Evolutionary conservation across 2,797 vertebrate species (phyloP).

Genomic region (Lacerta viridis): DNA sequence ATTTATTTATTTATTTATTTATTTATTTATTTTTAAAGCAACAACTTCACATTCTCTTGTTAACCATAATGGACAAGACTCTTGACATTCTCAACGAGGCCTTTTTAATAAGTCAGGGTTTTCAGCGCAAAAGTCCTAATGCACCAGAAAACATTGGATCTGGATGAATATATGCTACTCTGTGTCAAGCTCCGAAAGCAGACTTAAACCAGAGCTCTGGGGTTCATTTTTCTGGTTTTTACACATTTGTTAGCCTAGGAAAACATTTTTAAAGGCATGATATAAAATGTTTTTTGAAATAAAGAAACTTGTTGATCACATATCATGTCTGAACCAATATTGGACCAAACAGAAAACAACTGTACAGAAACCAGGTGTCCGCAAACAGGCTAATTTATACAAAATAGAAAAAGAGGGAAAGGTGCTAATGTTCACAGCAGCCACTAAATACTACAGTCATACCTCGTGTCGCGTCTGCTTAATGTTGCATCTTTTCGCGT

Average conservation of each 20-base stretch:
- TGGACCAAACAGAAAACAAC: neutral
- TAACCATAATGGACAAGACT: slow-evolving; percentile 26
- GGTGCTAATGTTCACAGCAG: neutral
- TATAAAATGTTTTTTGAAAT: neutral
- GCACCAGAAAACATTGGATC: neutral
- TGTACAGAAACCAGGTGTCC: neutral
- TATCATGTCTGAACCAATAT: slow-evolving; percentile 3
- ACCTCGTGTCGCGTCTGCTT: too few relatives aligned
- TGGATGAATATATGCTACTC: neutral
- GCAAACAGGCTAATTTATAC: neutral
- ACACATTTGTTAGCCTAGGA: neutral
- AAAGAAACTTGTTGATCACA: neutral
- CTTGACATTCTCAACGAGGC: neutral
- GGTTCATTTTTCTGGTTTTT: neutral
- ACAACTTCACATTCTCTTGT: neutral
- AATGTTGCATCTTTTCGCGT: too few relatives aligned
- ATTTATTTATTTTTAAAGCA: too few relatives aligned
- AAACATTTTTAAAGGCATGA: neutral
- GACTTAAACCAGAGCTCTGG: neutral
- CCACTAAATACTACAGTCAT: neutral
- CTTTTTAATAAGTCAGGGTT: neutral
- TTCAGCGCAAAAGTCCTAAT: neutral
- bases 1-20: neutral
- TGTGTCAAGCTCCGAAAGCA: neutral
- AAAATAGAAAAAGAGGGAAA: neutral